phyloP scores from a whole-genome alignment of 2,888 invertebrate species.

The Xanthostigma xanthostigma region DNA sequence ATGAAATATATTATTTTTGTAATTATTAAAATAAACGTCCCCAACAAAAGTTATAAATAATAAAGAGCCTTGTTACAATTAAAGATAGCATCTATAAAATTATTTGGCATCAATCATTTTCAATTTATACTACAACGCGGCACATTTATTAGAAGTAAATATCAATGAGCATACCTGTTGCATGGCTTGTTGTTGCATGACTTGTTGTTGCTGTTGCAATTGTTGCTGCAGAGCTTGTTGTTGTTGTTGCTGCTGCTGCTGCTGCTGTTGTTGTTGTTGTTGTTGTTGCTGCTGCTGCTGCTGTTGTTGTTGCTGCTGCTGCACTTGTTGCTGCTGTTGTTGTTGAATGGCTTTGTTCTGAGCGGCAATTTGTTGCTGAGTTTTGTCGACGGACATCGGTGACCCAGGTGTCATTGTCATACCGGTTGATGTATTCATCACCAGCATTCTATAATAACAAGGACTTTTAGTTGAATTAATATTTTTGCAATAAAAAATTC shows the following conservation, averaged over 20 bases:
- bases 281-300: slow-evolving; percentile 40
- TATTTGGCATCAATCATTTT: too few species aligned
- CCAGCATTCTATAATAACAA: slow-evolving; percentile 30
- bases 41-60: too few species aligned
- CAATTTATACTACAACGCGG: too few species aligned
- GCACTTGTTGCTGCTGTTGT: slow-evolving; percentile 32
- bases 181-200: slow-evolving; percentile 21
- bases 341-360: slow-evolving; percentile 27
- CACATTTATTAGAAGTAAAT: neutral
- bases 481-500: neutral
- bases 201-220: slow-evolving; percentile 20
- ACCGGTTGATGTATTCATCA: slow-evolving; percentile 41
- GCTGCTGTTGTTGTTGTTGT: slow-evolving; percentile 26
- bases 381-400: slow-evolving; percentile 39
- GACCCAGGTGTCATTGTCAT: slow-evolving; percentile 39
- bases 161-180: neutral
- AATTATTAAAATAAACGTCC: too few species aligned
- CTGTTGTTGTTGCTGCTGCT: slow-evolving; percentile 44
- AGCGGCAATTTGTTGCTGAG: slow-evolving; percentile 32
- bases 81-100: too few species aligned
- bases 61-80: too few species aligned
- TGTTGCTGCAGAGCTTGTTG: slow-evolving; percentile 21
- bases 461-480: slow-evolving; percentile 1
- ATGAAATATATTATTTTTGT: too few species aligned
- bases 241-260: slow-evolving; percentile 15